Evolutionary conservation across 2,797 vertebrate species (phyloP).

Genomic region (Glyptemys insculpta): DNA sequence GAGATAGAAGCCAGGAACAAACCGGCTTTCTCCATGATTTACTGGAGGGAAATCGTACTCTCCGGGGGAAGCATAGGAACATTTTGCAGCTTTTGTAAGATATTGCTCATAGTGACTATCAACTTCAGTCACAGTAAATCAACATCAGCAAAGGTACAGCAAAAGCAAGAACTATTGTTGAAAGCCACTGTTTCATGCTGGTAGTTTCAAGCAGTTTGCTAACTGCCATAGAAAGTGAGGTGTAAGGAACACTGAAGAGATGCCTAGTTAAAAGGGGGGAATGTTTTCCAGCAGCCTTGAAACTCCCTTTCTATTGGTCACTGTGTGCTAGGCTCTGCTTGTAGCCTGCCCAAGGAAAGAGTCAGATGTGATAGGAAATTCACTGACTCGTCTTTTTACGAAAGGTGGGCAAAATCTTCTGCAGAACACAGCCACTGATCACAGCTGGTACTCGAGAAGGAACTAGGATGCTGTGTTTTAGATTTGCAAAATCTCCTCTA

Average conservation of each 20-base stretch:
- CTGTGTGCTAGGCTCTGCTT: background rate
- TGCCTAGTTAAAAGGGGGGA: background rate
- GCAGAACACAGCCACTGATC: background rate
- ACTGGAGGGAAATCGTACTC: background rate
- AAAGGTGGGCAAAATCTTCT: background rate
- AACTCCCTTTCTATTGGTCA: background rate
- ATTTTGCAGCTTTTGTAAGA: background rate
- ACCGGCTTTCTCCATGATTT: background rate
- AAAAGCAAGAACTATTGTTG: conserved; percentile 8
- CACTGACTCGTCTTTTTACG: background rate
- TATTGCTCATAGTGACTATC: background rate
- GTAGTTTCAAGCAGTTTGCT: background rate
- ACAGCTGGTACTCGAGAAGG: background rate
- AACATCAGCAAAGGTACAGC: conserved; percentile 17
- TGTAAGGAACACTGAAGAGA: background rate
- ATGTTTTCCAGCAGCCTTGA: background rate
- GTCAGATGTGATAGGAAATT: background rate
- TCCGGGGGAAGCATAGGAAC: background rate
- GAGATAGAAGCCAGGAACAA: conserved; percentile 46
- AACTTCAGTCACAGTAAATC: conserved; percentile 17
- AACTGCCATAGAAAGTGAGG: conserved; percentile 28
- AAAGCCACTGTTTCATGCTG: conserved; percentile 21
- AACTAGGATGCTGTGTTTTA: background rate
- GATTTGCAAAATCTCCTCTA: background rate
- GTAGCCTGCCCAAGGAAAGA: background rate